Evolutionary conservation across 2,113 vertebrate genomes (phyloP).

Genomic region (Cephalopholis sonnerati): DNA sequence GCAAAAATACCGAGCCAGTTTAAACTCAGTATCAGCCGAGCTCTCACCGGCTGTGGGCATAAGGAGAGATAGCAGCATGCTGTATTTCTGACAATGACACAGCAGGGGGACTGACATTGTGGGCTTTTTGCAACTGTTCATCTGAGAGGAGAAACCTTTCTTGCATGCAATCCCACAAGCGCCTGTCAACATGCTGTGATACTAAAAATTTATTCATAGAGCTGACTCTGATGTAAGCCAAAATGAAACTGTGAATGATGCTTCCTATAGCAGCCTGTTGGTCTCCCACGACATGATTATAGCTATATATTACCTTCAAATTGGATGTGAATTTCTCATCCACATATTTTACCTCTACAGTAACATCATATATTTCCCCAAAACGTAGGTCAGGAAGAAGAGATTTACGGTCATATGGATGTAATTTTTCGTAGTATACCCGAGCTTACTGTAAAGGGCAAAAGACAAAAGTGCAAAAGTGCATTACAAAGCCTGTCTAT

Average conservation of each 20-base stretch:
- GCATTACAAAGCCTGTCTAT: too few relatives aligned
- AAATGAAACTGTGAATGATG: conserved; percentile 28
- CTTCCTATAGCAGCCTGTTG: conserved; percentile 21
- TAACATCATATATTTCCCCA: neutral
- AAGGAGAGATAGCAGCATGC: conserved; percentile 4
- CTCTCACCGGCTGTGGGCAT: neutral
- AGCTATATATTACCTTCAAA: conserved; percentile 1
- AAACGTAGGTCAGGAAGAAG: neutral
- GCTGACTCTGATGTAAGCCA: neutral
- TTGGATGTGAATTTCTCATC: neutral
- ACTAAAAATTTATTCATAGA: conserved; percentile 40
- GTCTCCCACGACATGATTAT: neutral
- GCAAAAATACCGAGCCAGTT: neutral
- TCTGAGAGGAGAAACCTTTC: conserved; percentile 10
- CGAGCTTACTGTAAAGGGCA: neutral
- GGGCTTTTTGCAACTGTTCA: conserved; percentile 14
- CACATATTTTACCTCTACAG: neutral
- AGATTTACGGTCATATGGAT: neutral
- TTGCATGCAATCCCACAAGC: conserved; percentile 26
- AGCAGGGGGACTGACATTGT: conserved; percentile 25
- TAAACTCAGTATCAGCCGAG: conserved; percentile 21
- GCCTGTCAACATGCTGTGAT: conserved; percentile 32
- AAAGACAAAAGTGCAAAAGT: neutral
- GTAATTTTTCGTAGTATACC: neutral
- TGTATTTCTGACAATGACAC: conserved; percentile 40